Conservation (phyloP, 2,888 invertebrate genomes). For the Steinernema hermaphroditum region DNA sequence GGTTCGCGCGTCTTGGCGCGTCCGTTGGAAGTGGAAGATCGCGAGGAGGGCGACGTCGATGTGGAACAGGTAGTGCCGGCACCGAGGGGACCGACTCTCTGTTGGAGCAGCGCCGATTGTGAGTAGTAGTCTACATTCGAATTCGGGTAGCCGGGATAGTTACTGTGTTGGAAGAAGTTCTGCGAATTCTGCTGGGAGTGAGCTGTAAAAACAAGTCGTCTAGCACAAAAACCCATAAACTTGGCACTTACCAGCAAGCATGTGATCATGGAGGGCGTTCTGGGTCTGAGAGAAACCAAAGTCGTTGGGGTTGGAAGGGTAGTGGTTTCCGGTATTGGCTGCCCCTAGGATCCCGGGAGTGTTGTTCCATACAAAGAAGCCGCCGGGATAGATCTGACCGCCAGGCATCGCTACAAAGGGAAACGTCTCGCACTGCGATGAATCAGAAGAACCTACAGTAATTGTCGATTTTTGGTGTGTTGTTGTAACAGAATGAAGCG, state of each 20-base stretch:
- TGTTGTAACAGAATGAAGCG: neutral
- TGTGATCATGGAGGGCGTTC: neutral
- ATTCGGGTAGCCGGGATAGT: neutral
- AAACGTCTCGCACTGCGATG: neutral
- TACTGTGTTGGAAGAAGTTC: neutral
- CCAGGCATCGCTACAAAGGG: neutral
- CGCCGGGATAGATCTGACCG: neutral
- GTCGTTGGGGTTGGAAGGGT: neutral
- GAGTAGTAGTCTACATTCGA: neutral
- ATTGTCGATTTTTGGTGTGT: conserved; percentile 5
- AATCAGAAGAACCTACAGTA: neutral
- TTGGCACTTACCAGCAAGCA: neutral
- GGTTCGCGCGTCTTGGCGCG: conserved; percentile 3
- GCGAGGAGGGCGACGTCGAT: neutral
- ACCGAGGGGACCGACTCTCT: neutral
- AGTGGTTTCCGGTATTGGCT: neutral
- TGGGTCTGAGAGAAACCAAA: neutral
- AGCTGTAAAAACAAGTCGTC: neutral
- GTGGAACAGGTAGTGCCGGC: neutral
- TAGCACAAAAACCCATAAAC: neutral
- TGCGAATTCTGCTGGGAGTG: conserved; percentile 4
- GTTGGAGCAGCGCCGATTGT: neutral
- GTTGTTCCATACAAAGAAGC: conserved; percentile 15
- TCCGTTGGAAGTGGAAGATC: conserved; percentile 10
- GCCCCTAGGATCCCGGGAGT: neutral